phyloP scores from a whole-genome alignment of 2,113 vertebrate genomes.

The Hydropotes inermis region DNA sequence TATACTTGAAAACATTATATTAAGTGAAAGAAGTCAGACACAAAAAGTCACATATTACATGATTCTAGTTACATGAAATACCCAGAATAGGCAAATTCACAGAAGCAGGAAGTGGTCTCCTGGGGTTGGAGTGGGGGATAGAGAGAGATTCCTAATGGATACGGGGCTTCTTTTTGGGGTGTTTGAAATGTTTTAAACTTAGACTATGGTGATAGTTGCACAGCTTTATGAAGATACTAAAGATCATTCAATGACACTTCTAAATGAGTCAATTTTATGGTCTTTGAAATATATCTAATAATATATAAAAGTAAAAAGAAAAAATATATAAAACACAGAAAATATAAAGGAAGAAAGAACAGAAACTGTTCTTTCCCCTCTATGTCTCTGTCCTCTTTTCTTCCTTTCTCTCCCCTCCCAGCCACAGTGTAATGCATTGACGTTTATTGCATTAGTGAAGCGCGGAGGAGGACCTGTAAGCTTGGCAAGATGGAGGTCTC shows the following conservation, averaged over 20 bases:
- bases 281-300: background rate
- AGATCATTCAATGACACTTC: background rate
- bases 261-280: background rate
- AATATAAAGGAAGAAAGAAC: background rate
- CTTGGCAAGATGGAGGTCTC: background rate
- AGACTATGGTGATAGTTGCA: background rate
- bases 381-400: background rate
- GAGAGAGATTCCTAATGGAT: background rate
- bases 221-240: background rate
- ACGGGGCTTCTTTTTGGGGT: background rate
- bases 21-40: background rate
- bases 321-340: background rate
- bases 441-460: background rate
- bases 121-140: background rate
- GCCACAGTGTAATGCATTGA: background rate
- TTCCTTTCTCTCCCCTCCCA: background rate
- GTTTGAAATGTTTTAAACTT: background rate
- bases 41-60: background rate
- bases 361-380: background rate
- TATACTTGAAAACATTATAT: background rate
- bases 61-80: background rate
- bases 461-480: fast-evolving
- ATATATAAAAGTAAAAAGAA: background rate
- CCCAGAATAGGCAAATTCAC: background rate
- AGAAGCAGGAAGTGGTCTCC: background rate